phyloP scores from a whole-genome alignment of 2,797 vertebrate genomes.

The Pipistrellus kuhlii region DNA sequence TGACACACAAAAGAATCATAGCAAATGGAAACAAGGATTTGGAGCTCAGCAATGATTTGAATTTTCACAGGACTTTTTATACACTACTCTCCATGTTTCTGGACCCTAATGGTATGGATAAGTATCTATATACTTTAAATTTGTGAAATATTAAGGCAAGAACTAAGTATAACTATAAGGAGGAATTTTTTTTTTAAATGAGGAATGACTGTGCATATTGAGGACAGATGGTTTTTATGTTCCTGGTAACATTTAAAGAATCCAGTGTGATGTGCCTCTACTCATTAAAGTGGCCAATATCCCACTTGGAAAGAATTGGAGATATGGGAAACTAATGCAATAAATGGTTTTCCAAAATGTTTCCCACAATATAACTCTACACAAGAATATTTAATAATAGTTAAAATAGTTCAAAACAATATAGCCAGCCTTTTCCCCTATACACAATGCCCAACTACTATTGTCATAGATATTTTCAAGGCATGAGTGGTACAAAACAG shows the following conservation, averaged over 20 bases:
- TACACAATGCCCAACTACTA: not conserved
- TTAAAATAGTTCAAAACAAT: not conserved
- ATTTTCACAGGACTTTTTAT: not conserved
- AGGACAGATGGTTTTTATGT: not conserved
- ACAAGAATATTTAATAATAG: not conserved
- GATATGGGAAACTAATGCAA: not conserved
- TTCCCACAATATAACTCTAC: not conserved
- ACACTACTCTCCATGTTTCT: not conserved
- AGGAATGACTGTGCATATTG: not conserved
- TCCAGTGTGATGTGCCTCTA: not conserved
- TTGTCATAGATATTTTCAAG: not conserved
- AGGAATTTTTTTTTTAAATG: not conserved
- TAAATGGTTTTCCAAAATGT: not conserved
- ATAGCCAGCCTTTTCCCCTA: not conserved
- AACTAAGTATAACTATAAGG: constrained; percentile 22
- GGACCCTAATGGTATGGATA: not conserved
- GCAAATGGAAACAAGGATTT: not conserved
- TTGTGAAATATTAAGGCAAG: not conserved
- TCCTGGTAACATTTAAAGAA: constrained; percentile 6
- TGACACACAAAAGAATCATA: not conserved
- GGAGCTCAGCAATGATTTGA: not conserved
- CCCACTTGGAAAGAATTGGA: not conserved
- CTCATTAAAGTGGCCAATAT: not conserved
- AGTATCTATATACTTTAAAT: not conserved
- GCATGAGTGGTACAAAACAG: not conserved